A percentile compares a stretch with the other conserved stretches of the same genome.
phyloP scores from a whole-genome alignment of 2,888 invertebrate genomes.

The Cheilosia urbana region DNA sequence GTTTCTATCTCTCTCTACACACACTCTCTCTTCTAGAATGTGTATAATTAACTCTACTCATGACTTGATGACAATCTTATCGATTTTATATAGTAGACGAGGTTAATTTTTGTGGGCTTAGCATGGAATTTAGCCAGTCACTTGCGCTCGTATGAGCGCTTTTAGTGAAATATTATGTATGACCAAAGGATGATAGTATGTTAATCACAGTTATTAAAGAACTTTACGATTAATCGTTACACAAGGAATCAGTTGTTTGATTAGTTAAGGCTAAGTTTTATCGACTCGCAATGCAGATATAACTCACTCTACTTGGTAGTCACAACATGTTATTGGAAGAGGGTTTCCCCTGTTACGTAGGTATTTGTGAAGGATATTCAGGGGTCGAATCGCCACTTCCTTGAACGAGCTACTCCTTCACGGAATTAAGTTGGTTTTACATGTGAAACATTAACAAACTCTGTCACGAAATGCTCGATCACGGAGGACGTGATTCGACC shows the following conservation, averaged over 20 bases:
- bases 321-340: conserved; percentile 33
- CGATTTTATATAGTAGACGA: conserved; percentile 30
- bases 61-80: conserved; percentile 29
- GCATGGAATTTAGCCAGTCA: conserved; percentile 15
- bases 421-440: too few species aligned
- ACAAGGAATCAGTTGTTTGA: conserved; percentile 45
- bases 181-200: conserved; percentile 6
- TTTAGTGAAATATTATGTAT: conserved; percentile 35
- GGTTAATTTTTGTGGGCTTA: conserved; percentile 31
- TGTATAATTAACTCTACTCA: conserved; percentile 26
- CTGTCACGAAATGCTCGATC: too few species aligned
- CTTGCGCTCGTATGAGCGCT: conserved; percentile 17
- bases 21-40: conserved; percentile 42
- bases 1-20: not conserved
- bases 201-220: conserved; percentile 35
- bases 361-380: not conserved
- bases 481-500: too few species aligned
- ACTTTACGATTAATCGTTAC: conserved; percentile 47
- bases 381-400: too few species aligned
- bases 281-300: conserved; percentile 65
- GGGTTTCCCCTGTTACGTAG: not conserved
- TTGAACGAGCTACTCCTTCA: too few species aligned
- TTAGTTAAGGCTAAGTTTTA: conserved; percentile 37
- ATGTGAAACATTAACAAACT: too few species aligned
- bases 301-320: conserved; percentile 62